These are phyloP conservation scores for Anolis sagrei DNA, from an alignment of 2,113 vertebrate species.

Conservation along the genomic window DNA sequence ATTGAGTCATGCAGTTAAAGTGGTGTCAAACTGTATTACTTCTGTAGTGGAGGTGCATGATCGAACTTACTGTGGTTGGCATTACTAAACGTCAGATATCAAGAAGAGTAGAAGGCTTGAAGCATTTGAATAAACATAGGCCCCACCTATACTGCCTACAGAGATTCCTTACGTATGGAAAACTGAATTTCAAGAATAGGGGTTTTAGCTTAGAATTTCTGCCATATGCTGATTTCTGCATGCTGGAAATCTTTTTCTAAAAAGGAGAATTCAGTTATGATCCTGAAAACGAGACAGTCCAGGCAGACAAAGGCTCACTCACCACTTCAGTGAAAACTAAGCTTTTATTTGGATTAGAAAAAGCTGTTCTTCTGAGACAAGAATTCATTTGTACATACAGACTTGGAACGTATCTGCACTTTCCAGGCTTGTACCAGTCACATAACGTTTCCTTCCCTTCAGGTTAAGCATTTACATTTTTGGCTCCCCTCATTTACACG, in stretches of 20 bases:
- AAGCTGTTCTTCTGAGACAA: background rate
- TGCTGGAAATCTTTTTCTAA: background rate
- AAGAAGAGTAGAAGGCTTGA: background rate
- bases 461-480: background rate
- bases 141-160: background rate
- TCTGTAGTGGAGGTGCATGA: background rate
- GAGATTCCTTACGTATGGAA: background rate
- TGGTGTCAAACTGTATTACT: background rate
- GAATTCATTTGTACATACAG: background rate
- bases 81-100: background rate
- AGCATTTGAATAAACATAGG: background rate
- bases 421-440: background rate
- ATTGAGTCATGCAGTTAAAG: no score
- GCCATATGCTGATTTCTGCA: background rate
- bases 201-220: background rate
- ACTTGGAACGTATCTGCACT: background rate
- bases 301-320: background rate
- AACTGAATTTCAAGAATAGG: background rate
- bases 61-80: no score
- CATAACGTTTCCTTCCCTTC: background rate
- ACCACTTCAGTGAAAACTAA: background rate
- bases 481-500: fast-evolving
- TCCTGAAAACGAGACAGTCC: background rate
- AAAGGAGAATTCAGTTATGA: background rate
- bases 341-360: background rate